Evolutionary conservation across 2,797 vertebrate species (phyloP).

Genomic region (Euphonia xanthogaster): DNA sequence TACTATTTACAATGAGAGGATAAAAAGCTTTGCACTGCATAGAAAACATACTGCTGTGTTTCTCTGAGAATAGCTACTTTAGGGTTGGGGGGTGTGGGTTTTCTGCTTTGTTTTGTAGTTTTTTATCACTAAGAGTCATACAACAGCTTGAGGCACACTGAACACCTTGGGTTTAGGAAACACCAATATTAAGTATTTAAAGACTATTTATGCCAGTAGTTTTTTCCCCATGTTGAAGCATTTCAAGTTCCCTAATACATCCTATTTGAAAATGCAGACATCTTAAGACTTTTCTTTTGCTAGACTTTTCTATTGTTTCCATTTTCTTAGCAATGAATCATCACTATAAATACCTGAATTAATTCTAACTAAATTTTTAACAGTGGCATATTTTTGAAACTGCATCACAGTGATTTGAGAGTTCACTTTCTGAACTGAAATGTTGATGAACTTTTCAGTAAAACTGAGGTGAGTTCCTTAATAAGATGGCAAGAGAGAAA

Average conservation of each 20-base stretch:
- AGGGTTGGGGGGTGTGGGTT: accelerated
- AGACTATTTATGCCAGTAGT: background rate
- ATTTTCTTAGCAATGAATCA: background rate
- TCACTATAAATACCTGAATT: background rate
- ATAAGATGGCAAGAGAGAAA: background rate
- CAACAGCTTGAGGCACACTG: background rate
- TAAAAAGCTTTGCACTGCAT: background rate
- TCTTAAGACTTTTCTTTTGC: background rate
- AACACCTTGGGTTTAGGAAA: background rate
- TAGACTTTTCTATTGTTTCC: background rate
- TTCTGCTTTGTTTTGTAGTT: background rate
- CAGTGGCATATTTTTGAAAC: background rate
- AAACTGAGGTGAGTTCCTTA: background rate
- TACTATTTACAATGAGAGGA: background rate
- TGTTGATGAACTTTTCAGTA: background rate
- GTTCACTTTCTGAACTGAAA: background rate
- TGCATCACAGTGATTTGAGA: background rate
- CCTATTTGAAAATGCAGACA: background rate
- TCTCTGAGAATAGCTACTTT: background rate
- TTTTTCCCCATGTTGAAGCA: background rate
- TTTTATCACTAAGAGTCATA: background rate
- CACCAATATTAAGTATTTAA: background rate
- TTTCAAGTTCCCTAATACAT: background rate
- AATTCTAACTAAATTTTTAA: background rate
- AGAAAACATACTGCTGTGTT: background rate